Conservation (phyloP, 2,888 invertebrate genomes). For the Oxystoma pomonae region DNA sequence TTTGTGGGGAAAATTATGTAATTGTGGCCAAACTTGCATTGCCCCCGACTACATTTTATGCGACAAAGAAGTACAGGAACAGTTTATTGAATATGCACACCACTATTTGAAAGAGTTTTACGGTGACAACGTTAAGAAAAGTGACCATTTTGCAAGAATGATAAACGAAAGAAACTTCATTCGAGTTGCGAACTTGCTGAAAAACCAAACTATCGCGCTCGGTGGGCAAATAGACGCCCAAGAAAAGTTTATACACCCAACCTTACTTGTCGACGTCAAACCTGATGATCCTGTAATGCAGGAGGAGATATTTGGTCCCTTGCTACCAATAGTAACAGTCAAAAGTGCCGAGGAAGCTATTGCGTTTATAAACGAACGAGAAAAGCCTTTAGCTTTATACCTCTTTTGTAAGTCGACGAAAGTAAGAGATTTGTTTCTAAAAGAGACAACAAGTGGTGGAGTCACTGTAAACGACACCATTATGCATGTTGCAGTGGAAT, state of each 20-base stretch:
- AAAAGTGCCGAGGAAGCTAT: conserved; percentile 85
- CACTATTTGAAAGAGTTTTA: conserved; percentile 77
- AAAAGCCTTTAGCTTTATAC: conserved; percentile 88
- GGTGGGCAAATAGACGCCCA: conserved; percentile 71
- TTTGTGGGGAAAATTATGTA: conserved; percentile 93
- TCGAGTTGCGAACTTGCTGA: conserved; percentile 58
- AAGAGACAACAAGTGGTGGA: conserved; percentile 76
- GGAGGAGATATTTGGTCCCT: conserved; percentile 96
- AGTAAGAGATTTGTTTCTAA: conserved; percentile 57
- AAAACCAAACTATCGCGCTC: conserved; percentile 69
- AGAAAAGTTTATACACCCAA: conserved; percentile 83
- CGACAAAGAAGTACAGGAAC: conserved; percentile 69
- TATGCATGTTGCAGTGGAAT: conserved; percentile 80
- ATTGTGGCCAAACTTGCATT: conserved; percentile 93
- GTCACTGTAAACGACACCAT: conserved; percentile 82
- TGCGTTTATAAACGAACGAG: conserved; percentile 81
- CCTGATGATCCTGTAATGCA: conserved; percentile 75
- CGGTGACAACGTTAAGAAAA: conserved; percentile 52
- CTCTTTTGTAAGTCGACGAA: conserved; percentile 67
- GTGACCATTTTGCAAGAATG: conserved; percentile 77
- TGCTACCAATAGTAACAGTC: conserved; percentile 70
- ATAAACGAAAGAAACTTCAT: conserved; percentile 64
- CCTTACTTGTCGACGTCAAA: conserved; percentile 72
- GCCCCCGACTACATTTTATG: conserved; percentile 94
- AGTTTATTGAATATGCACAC: conserved; percentile 48